Conservation (phyloP, 1,140 invertebrate species). For the Meloidogyne floridensis region DNA sequence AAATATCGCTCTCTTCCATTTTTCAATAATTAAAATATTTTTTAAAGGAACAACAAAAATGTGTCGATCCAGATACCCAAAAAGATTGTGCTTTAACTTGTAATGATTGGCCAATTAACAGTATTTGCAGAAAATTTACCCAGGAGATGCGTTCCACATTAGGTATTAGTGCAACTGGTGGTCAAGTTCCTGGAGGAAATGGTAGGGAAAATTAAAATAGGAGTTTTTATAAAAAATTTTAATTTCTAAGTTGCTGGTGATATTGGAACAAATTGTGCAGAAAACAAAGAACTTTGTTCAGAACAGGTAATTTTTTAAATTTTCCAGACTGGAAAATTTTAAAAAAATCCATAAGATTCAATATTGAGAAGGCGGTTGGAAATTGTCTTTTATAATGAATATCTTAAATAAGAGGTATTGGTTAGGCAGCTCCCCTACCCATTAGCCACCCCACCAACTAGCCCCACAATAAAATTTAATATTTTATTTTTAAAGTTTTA, state of each 20-base stretch:
- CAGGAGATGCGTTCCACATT: neutral
- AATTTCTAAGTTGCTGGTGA: neutral
- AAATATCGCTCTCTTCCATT: neutral
- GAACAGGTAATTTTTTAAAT: neutral
- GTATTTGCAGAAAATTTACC: constrained; percentile 17
- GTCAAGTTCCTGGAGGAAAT: neutral
- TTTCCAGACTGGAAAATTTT: too few relatives aligned
- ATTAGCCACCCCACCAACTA: too few relatives aligned
- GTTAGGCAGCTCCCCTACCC: too few relatives aligned
- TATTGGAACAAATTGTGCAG: constrained; percentile 10
- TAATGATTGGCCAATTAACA: constrained; percentile 18
- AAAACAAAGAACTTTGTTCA: constrained; percentile 18
- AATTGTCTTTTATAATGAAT: too few relatives aligned
- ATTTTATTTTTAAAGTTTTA: neutral
- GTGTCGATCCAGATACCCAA: neutral
- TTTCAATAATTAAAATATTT: constrained; percentile 9
- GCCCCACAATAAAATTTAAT: too few relatives aligned
- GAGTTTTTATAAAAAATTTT: neutral
- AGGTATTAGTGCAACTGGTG: neutral
- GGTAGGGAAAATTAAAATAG: neutral
- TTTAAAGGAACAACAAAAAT: constrained; percentile 18
- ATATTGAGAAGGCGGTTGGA: too few relatives aligned
- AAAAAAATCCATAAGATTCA: too few relatives aligned
- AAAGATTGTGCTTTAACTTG: constrained; percentile 23
- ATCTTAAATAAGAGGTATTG: too few relatives aligned